Base-by-base conservation (phyloP, 2,113 vertebrate genomes). In the Ptychochromis oligacanthus region DNA sequence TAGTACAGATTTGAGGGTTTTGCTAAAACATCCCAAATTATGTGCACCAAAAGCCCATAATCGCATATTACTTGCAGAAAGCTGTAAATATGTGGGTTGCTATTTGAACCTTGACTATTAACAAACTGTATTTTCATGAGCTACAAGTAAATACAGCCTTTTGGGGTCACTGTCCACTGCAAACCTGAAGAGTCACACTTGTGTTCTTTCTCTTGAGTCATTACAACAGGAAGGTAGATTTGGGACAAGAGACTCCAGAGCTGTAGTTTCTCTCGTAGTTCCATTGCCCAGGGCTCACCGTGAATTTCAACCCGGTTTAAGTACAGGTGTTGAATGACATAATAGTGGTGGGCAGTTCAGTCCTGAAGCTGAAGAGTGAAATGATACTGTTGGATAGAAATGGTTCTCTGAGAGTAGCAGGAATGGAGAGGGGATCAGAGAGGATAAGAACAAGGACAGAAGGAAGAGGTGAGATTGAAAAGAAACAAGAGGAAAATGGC, bases 401-500 rank as follows among this genome's bases (percentile, higher is more conserved):
- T 60, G 84, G 77, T 87, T 92, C 83, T 85, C 38, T 52, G 80
- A 85, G 89, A 91, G 90, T 78, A 87, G 86, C 70, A 59, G 76
- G 62, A 92, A 90, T 76, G 83, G 82, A 90, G 91, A 90, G 89
- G 90, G 91, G 92, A 94, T 94, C 92, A 93, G 86, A 70, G 88
- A 89, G 90, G 91, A 94, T 93, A 92, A 91, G 85, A 90, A 80
- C 79, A 81, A 88, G 88, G 84, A 92, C 83, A 86, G 86, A 81
- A 90, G 91, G 92, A 94, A 92, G 90, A 87, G 89, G 87, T 80
- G 87, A 93, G 92, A 93, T 90, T 90, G 93, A 93, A 90, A 93
- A 85, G 88, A 92, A 93, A 93, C 91, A 94, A 91, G 93, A 94
- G 88, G 86, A 93, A 95, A 94, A 93, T 91, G 91, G 90, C 89